Base-by-base conservation (phyloP, 2,797 vertebrate species). In the Neosilurus mollespiculum region DNA sequence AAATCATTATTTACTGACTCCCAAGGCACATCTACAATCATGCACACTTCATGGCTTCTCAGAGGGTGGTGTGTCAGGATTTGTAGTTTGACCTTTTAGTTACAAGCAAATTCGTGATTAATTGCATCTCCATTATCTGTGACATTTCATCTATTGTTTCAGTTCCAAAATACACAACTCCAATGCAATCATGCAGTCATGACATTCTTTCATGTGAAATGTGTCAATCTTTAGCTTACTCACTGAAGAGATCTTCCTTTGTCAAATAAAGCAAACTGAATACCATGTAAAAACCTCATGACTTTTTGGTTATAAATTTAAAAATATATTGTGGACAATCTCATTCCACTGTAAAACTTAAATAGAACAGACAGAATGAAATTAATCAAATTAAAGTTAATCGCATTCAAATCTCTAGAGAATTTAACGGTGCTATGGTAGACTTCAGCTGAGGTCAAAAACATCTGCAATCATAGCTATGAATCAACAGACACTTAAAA, bases 71-170 rank as follows among this genome's bases (percentile, higher is more conserved):
- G 61, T 26, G 22, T 82, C 26, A 69, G 51, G 81, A 62, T 69
- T 76, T 83, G 69, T 53, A 56, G 76, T 22, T 80, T 85, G 81
- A 87, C 81, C 80, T 76, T 70, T 78, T 34, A 70, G 81, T 76
- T 78, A 85, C 79, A 83, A 86, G 87, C 89, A 83, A 43, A 89
- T 87, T 91, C 89, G 89, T 92, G 89, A 93, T 92, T 89, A 90
- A 90, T 81, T 87, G 85, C 77, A 22, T 77, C 82, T 61, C 80
- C 78, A 15, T 78, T 76, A 72, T 81, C 43, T 7, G 1, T 67
- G 81, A 71, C 82, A 85, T 5, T 79, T 80, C 75, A 85, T 53
- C 69, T 75, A 84, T 81, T 86, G 84, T 76, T 49, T 77, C 76
- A n/a, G 86, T 78, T 53, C 58, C 59, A 78, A 84, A 86, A 88